Conservation (phyloP, 2,113 vertebrate genomes). For the Pseudopodoces humilis region DNA sequence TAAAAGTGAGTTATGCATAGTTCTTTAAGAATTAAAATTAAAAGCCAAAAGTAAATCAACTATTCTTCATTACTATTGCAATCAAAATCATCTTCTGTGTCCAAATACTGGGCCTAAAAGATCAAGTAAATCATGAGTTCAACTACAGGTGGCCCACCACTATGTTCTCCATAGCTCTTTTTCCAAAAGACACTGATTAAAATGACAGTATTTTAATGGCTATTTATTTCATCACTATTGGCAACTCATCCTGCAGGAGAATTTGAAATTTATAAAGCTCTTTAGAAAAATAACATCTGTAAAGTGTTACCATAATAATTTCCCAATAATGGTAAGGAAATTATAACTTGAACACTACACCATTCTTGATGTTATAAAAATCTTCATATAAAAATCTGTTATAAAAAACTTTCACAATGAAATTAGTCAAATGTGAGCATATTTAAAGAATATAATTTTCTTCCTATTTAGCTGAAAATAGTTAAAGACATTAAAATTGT, state of each 20-base stretch:
- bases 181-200: constrained; percentile 11
- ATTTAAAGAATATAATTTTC: background rate
- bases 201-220: background rate
- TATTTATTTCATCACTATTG: constrained; percentile 25
- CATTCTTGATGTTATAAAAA: background rate
- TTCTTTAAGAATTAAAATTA: background rate
- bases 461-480: background rate
- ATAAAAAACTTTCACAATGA: background rate
- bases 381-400: background rate
- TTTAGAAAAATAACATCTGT: constrained; percentile 16
- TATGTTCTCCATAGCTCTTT: background rate
- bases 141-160: background rate
- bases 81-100: constrained; percentile 13
- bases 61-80: background rate
- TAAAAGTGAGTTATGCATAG: background rate
- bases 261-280: background rate
- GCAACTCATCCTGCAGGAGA: background rate
- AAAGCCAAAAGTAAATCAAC: background rate
- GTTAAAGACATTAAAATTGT: background rate
- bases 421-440: background rate
- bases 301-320: constrained; percentile 9
- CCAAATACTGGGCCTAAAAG: background rate
- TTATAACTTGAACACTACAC: background rate
- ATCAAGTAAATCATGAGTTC: background rate
- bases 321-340: background rate